These are phyloP conservation scores for Pachydiplax longipennis DNA, from an alignment of 2,888 invertebrate species.

Conservation along the genomic window DNA sequence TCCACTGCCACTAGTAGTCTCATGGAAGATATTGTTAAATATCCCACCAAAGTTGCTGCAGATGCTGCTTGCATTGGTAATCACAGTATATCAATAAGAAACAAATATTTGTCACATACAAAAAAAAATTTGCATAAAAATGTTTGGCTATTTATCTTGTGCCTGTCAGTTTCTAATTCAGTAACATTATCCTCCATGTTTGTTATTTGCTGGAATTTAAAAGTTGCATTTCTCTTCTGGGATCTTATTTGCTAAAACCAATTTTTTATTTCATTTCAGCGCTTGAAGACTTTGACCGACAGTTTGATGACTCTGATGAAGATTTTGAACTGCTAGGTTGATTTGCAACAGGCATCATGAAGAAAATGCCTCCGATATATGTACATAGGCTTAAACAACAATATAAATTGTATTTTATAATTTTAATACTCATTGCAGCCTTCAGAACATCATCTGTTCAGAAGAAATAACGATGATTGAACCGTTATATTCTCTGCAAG, in stretches of 20 bases:
- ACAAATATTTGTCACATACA: too few relatives aligned
- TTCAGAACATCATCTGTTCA: not conserved
- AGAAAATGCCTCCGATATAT: not conserved
- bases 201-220: too few relatives aligned
- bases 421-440: not conserved
- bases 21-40: not conserved
- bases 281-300: slow-evolving; percentile 69
- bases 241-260: slow-evolving; percentile 11
- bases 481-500: not conserved
- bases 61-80: slow-evolving; percentile 19
- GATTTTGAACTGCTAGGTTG: slow-evolving; percentile 83
- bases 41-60: not conserved
- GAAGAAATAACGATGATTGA: not conserved
- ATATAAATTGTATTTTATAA: not conserved
- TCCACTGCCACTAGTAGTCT: not conserved
- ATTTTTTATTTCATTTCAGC: slow-evolving; percentile 62
- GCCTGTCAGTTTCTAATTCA: too few relatives aligned
- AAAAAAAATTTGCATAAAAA: too few relatives aligned
- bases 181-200: too few relatives aligned
- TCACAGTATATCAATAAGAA: not conserved
- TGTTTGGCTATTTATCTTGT: too few relatives aligned
- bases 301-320: slow-evolving; percentile 78
- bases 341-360: slow-evolving; percentile 49
- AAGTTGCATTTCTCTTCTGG: too few relatives aligned
- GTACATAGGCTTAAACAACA: not conserved